A percentile compares a stretch with the other conserved stretches of the same genome.
phyloP scores from a whole-genome alignment of 2,888 invertebrate genomes.

The Cephus runcator region DNA sequence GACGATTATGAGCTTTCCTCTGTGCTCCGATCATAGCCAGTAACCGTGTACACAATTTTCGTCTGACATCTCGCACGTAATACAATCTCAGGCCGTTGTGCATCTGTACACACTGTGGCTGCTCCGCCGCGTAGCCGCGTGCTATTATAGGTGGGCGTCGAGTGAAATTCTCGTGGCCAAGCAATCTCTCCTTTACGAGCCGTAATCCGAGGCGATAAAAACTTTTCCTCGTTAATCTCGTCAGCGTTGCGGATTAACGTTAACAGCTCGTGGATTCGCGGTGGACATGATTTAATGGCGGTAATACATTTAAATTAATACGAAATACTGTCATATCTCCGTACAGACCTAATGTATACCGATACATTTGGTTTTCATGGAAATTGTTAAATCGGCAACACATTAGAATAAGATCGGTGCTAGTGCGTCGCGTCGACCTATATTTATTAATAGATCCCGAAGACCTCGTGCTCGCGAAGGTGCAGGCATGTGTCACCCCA shows the following conservation, averaged over 20 bases:
- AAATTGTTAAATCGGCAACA: background rate
- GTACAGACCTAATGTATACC: too few species aligned
- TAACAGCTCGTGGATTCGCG: background rate
- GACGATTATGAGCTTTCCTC: background rate
- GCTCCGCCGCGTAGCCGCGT: background rate
- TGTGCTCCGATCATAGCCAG: background rate
- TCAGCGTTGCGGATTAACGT: background rate
- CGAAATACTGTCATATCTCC: too few species aligned
- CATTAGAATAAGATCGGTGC: background rate
- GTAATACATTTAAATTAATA: background rate
- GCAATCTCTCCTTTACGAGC: conserved; percentile 4
- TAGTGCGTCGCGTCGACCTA: background rate
- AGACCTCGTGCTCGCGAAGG: conserved; percentile 36
- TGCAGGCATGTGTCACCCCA: conserved; percentile 41
- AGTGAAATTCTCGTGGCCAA: background rate
- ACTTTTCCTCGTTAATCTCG: background rate
- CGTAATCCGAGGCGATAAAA: background rate
- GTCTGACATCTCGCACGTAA: background rate
- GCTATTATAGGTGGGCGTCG: background rate
- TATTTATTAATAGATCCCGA: background rate
- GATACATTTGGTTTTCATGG: background rate
- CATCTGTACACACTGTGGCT: background rate
- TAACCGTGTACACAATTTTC: background rate
- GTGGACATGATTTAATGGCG: too few species aligned
- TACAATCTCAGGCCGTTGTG: background rate